Evolutionary conservation across 1,140 invertebrate species (phyloP), one percentile per base, ranked within the genome.

Genomic region (Patella vulgata): DNA sequence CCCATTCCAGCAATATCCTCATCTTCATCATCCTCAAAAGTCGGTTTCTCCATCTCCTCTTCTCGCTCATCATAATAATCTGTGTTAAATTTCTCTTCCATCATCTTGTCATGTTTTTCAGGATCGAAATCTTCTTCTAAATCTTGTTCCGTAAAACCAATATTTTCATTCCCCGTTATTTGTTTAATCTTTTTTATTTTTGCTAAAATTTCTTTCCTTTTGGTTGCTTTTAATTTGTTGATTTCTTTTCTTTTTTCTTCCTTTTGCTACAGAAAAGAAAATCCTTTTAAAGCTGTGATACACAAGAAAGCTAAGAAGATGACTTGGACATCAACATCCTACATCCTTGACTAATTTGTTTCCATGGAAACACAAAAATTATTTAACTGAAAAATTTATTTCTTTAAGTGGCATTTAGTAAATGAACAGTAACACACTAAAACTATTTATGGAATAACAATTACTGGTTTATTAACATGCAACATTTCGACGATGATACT

Each of bases 111-210:
- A 82, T 98, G 90, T 63, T 92, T 90, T 25, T 89, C 89, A 0
- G 95, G 94, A 86, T 98, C 94, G 84, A 98, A 99, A 78, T 98
- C 96, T n/a, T 88, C 91, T 60, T 96, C 90, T 2, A 92, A 79
- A 75, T 90, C 88, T 9, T 88, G 75, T 39, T 86, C 84, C 74
- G 88, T 84, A 68, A 92, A 88, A 17, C 86, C 81, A 57, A 88
- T 50, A 25, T 81, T 74, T 31, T 74, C 82, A 79, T 92, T 92
- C 39, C 95, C 96, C 39, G 94, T 94, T n/a, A 97, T 90, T 79
- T 93, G 89, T 85, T 93, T 93, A 5, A 98, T 83, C 82, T 93
- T 91, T 39, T 90, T 87, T 47, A 98, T 89, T 83, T 95, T 96
- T 61, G 94, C 90, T 77, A 93, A 86, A 61, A 98, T 95, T 85